Conservation (phyloP, 2,113 vertebrate species). For the Leptocoma aspasia region DNA sequence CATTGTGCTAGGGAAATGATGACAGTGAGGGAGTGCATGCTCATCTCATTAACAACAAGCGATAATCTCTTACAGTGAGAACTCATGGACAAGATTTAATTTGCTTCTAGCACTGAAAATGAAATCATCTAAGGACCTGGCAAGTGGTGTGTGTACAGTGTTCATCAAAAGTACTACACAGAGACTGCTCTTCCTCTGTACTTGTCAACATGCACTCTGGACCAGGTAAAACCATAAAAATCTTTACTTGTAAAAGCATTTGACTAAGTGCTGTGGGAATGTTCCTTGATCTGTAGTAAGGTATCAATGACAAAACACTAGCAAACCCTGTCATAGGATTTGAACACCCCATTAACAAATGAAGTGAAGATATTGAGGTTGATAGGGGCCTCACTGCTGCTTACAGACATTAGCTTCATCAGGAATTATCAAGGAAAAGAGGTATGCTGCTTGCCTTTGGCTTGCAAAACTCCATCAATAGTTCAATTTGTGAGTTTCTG, state of each 20-base stretch:
- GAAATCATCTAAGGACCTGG: neutral
- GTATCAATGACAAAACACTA: neutral
- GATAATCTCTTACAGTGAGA: neutral
- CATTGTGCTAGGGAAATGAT: neutral
- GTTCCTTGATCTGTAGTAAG: neutral
- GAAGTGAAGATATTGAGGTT: neutral
- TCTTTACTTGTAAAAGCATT: neutral
- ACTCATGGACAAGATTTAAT: neutral
- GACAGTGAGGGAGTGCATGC: neutral
- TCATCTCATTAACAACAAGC: neutral
- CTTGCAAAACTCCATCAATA: neutral
- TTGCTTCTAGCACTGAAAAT: neutral
- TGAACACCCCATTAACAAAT: neutral
- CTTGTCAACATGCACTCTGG: neutral
- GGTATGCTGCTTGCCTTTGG: neutral
- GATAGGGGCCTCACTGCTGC: neutral
- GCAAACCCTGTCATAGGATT: neutral
- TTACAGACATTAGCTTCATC: neutral
- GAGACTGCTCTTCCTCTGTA: neutral
- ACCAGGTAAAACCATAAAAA: neutral
- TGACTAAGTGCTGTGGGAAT: neutral
- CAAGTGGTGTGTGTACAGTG: neutral
- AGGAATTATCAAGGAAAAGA: neutral
- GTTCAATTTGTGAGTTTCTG: neutral
- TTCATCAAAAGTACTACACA: neutral